Percentiles rank a stretch among this genome's conserved stretches.
Conservation (phyloP, 2,797 vertebrate species). For the Labroides dimidiatus region DNA sequence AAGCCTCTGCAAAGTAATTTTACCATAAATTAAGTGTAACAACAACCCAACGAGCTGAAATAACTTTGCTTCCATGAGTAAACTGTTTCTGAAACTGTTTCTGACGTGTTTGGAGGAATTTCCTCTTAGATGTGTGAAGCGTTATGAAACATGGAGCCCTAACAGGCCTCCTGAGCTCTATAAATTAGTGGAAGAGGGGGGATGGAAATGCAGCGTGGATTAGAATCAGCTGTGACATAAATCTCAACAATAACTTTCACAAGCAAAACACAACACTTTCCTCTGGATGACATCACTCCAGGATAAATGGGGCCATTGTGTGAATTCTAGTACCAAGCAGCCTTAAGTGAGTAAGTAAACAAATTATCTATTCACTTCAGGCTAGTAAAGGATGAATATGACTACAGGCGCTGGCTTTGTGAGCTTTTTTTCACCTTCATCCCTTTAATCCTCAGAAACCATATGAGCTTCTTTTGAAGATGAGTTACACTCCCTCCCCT, state of each 20-base stretch:
- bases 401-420: conserved; percentile 70
- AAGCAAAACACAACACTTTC: conserved; percentile 45
- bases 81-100: conserved; percentile 48
- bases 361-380: conserved; percentile 54
- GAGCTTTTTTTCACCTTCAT: conserved; percentile 66
- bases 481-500: conserved; percentile 66
- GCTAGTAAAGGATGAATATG: conserved; percentile 48
- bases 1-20: conserved; percentile 22
- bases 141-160: conserved; percentile 51
- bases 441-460: conserved; percentile 78
- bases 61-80: conserved; percentile 55
- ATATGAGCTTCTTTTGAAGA: conserved; percentile 80
- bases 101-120: conserved; percentile 40
- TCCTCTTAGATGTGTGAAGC: conserved; percentile 54
- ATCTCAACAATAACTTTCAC: conserved; percentile 60
- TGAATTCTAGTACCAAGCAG: conserved; percentile 28
- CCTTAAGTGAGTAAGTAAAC: conserved; percentile 58
- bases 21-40: conserved; percentile 34
- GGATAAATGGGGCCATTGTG: conserved; percentile 61
- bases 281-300: conserved; percentile 40
- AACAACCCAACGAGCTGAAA: conserved; percentile 51
- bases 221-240: conserved; percentile 75
- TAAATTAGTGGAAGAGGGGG: conserved; percentile 50
- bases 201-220: conserved; percentile 48
- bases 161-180: conserved; percentile 61